Evolutionary conservation across 1,140 invertebrate species (phyloP).

Genomic region (Popillia japonica): DNA sequence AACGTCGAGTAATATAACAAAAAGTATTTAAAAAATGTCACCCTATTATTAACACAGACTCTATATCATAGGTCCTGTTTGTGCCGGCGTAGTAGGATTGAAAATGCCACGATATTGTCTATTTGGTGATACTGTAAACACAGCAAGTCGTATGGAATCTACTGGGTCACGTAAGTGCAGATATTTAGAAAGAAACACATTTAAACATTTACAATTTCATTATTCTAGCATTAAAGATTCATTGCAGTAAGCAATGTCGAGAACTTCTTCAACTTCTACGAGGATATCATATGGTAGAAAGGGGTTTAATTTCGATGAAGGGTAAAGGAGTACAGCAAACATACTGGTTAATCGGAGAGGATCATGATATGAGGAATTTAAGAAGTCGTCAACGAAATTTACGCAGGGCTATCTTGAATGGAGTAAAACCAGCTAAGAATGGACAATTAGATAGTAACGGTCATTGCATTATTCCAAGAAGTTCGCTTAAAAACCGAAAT

Average conservation of each 20-base stretch:
- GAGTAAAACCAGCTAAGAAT: conserved; percentile 48
- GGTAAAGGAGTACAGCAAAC: conserved; percentile 86
- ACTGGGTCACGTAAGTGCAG: conserved; percentile 74
- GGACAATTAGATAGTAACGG: conserved; percentile 51
- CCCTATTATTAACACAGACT: neutral
- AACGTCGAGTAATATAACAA: too few species aligned
- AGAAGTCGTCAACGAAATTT: conserved; percentile 65
- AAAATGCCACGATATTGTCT: conserved; percentile 93
- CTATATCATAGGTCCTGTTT: conserved; percentile 71
- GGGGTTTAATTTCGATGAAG: conserved; percentile 85
- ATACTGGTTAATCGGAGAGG: conserved; percentile 87
- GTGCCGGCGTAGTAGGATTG: conserved; percentile 87
- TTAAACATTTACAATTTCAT: neutral
- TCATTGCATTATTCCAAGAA: conserved; percentile 62
- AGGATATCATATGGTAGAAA: conserved; percentile 79
- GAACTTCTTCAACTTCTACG: conserved; percentile 77
- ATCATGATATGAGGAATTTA: conserved; percentile 64
- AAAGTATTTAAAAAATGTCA: too few species aligned
- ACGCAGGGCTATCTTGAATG: conserved; percentile 55
- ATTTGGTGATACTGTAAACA: conserved; percentile 93
- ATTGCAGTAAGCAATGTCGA: conserved; percentile 82
- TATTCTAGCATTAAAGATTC: conserved; percentile 79
- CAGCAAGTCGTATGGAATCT: conserved; percentile 93
- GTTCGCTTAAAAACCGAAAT: conserved; percentile 69
- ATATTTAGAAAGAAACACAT: neutral